Conservation (phyloP, 2,113 vertebrate species). For the Grallaria varia region DNA sequence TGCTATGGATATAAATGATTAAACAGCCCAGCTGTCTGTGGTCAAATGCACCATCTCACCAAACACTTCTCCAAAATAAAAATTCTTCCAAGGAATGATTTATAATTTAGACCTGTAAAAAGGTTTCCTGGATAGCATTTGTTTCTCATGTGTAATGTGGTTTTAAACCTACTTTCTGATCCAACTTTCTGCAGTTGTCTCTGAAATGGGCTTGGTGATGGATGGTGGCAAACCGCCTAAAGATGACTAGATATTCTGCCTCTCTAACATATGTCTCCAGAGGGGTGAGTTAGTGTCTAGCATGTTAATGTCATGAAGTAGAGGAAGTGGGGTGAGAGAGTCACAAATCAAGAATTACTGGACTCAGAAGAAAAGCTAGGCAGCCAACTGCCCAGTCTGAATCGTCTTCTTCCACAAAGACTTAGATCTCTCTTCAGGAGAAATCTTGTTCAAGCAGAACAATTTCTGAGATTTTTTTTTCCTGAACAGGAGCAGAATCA, state of each 20-base stretch:
- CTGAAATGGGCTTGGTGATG: not conserved
- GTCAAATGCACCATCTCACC: not conserved
- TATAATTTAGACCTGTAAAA: slow-evolving; percentile 21
- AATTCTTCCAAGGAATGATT: slow-evolving; percentile 13
- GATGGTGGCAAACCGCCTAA: not conserved
- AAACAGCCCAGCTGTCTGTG: slow-evolving; percentile 3
- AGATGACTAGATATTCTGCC: slow-evolving; percentile 15
- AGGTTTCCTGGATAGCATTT: slow-evolving; percentile 30
- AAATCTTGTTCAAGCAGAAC: not conserved
- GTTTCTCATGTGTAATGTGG: slow-evolving; percentile 3
- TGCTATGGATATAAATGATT: slow-evolving; percentile 8
- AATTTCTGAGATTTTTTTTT: not conserved
- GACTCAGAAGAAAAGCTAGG: not conserved
- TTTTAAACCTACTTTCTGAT: slow-evolving; percentile 34
- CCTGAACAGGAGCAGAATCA: not conserved
- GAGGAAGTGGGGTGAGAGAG: not conserved
- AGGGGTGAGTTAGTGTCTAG: slow-evolving; percentile 6
- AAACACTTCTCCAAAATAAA: slow-evolving; percentile 9
- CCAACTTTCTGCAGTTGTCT: slow-evolving; percentile 14
- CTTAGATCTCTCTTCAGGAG: not conserved
- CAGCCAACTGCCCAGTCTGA: not conserved
- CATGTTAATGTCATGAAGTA: not conserved
- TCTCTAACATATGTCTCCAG: not conserved
- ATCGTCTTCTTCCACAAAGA: not conserved
- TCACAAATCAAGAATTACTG: not conserved